Conservation (phyloP, 2,797 vertebrate species). For the Rhinoraja longicauda region DNA sequence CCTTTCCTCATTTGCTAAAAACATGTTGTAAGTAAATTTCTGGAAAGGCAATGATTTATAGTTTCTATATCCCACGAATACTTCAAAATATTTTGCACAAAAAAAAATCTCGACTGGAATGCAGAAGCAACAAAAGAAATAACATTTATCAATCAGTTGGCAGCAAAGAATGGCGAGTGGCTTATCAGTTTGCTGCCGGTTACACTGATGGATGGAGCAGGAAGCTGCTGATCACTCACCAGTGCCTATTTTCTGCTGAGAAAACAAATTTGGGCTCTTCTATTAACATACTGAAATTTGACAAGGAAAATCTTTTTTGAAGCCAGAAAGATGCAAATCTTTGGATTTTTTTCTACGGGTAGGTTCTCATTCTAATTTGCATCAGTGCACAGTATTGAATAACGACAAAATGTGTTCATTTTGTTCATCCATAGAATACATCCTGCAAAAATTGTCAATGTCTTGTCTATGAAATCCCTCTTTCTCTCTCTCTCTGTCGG, state of each 20-base stretch:
- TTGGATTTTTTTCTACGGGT: neutral
- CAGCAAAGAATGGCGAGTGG: neutral
- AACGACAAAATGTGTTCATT: neutral
- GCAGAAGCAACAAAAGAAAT: neutral
- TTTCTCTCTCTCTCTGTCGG: neutral
- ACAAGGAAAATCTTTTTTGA: neutral
- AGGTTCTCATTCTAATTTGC: neutral
- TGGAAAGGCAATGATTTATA: neutral
- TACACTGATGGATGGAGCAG: constrained; percentile 13
- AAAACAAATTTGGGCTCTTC: neutral
- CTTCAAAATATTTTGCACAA: neutral
- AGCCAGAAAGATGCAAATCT: neutral
- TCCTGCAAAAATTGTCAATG: neutral
- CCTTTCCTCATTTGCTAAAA: neutral
- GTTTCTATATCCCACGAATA: neutral
- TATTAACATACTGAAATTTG: neutral
- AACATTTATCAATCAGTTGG: neutral
- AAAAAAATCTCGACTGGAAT: neutral
- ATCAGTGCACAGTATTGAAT: neutral
- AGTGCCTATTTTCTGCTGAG: constrained; percentile 14
- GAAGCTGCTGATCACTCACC: neutral
- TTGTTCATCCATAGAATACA: neutral
- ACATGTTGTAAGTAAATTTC: neutral
- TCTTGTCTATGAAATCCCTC: neutral
- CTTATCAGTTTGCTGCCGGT: neutral